These are phyloP conservation scores for Odontamblyopus rebecca DNA, from an alignment of 2,797 vertebrate species.

Conservation along the genomic window DNA sequence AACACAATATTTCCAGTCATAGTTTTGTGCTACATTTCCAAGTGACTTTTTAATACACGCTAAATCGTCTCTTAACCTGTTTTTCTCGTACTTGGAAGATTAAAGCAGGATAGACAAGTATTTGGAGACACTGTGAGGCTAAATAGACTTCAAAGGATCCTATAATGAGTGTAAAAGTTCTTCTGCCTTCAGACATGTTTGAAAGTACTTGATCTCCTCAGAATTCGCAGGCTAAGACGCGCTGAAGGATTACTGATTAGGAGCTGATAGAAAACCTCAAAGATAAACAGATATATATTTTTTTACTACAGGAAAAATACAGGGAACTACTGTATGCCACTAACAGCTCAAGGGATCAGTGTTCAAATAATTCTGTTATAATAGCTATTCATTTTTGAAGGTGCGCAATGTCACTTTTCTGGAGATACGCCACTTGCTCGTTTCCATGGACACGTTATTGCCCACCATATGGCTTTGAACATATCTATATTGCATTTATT, in stretches of 20 bases:
- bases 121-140: slow-evolving; percentile 12
- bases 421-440: too few relatives aligned
- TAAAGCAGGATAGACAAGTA: slow-evolving; percentile 4
- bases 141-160: slow-evolving; percentile 20
- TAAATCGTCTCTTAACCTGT: neutral
- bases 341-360: neutral
- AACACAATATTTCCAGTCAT: neutral
- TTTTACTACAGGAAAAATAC: neutral
- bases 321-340: neutral
- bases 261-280: neutral
- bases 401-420: too few relatives aligned
- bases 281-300: neutral
- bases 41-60: neutral
- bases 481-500: too few relatives aligned
- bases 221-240: neutral
- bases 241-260: slow-evolving; percentile 16
- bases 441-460: too few relatives aligned
- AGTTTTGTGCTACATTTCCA: neutral
- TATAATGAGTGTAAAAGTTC: slow-evolving; percentile 17
- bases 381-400: too few relatives aligned
- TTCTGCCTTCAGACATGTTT: slow-evolving; percentile 17
- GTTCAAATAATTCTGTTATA: too few relatives aligned
- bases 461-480: too few relatives aligned
- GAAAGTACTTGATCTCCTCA: slow-evolving; percentile 10
- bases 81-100: neutral